Evolutionary conservation across 2,797 vertebrate genomes (phyloP).

Genomic region (Anisognathus igniventris): DNA sequence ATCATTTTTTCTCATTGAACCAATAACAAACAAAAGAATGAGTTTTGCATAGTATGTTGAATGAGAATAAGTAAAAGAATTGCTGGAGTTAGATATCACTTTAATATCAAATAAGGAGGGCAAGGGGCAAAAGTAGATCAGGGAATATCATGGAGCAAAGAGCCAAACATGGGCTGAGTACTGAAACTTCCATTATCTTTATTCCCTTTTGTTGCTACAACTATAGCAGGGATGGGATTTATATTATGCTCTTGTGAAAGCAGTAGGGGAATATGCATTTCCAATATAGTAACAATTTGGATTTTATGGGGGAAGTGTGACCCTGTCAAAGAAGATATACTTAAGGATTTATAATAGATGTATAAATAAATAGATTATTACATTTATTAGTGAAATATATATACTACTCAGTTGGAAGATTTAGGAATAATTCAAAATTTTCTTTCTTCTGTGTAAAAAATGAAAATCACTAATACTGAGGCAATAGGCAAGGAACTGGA

Average conservation of each 20-base stretch:
- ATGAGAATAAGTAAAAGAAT: background rate
- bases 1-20: background rate
- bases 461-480: background rate
- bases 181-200: background rate
- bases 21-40: background rate
- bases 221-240: background rate
- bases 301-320: background rate
- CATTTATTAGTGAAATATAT: background rate
- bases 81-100: background rate
- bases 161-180: background rate
- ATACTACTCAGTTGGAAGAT: background rate
- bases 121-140: background rate
- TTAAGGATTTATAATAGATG: background rate
- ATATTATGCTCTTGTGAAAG: background rate
- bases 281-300: background rate
- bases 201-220: background rate
- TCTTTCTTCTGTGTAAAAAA: background rate
- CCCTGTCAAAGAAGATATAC: background rate
- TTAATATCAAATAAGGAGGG: background rate
- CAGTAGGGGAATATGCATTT: background rate
- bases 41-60: background rate
- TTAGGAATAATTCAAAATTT: background rate
- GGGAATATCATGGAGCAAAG: background rate
- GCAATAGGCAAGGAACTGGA: background rate
- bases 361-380: background rate